phyloP scores from a whole-genome alignment of 1,140 invertebrate genomes.

The Aradophagus sp. region DNA sequence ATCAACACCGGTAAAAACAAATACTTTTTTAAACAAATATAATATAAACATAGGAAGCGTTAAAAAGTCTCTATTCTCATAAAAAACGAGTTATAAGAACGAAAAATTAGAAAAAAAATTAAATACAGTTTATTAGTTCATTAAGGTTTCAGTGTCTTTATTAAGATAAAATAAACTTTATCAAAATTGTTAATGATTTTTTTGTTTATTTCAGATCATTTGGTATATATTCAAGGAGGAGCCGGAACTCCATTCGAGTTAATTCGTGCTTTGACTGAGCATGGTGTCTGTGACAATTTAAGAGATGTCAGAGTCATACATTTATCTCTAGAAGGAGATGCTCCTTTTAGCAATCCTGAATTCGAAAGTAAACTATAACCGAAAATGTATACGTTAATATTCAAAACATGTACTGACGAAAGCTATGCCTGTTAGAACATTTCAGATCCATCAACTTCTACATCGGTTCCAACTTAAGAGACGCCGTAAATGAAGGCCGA shows the following conservation, averaged over 20 bases:
- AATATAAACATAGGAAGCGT: too few species aligned
- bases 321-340: conserved; percentile 92
- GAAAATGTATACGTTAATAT: too few species aligned
- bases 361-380: conserved; percentile 72
- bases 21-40: too few species aligned
- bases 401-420: too few species aligned
- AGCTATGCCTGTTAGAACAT: too few species aligned
- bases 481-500: conserved; percentile 88
- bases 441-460: conserved; percentile 88
- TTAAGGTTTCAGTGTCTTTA: too few species aligned
- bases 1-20: conserved; percentile 64
- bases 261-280: conserved; percentile 85
- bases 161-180: too few species aligned
- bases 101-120: too few species aligned
- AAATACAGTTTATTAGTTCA: too few species aligned
- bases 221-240: conserved; percentile 91
- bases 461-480: conserved; percentile 89
- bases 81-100: too few species aligned
- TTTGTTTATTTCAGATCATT: conserved; percentile 79
- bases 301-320: conserved; percentile 87
- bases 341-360: conserved; percentile 84
- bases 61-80: too few species aligned
- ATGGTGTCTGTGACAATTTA: conserved; percentile 83
- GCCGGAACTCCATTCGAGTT: conserved; percentile 89
- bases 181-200: not conserved